phyloP scores from a whole-genome alignment of 1,140 invertebrate genomes.

The Pogonomyrmex barbatus region DNA sequence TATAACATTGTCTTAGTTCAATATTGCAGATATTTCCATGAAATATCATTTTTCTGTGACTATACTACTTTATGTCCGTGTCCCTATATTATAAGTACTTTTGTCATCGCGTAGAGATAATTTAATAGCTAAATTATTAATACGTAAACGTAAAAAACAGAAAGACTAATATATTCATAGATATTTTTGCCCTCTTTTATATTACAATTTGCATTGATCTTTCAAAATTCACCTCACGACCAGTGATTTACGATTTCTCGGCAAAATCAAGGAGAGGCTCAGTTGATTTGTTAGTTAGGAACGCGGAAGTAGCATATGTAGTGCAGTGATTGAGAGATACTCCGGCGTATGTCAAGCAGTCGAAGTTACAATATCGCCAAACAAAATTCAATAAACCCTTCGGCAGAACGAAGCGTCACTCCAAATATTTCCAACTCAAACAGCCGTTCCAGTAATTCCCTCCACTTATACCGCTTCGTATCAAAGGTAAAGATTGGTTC shows the following conservation, averaged over 20 bases:
- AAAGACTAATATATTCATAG: constrained; percentile 7
- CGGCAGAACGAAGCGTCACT: constrained; percentile 68
- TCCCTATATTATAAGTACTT: constrained; percentile 1
- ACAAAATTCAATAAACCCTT: constrained; percentile 70
- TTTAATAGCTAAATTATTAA: constrained; percentile 13
- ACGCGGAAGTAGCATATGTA: constrained; percentile 8
- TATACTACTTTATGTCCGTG: background rate
- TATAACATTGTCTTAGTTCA: constrained; percentile 30
- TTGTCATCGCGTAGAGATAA: background rate
- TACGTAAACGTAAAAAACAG: background rate
- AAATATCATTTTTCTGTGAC: background rate
- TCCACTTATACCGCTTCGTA: constrained; percentile 65
- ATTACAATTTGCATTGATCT: background rate
- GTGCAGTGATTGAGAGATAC: constrained; percentile 47
- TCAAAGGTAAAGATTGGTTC: constrained; percentile 69
- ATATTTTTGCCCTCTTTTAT: background rate
- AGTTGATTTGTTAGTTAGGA: background rate
- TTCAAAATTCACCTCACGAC: background rate
- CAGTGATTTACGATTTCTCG: background rate
- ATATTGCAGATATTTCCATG: constrained; percentile 25
- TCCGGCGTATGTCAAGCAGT: constrained; percentile 52
- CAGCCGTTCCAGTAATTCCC: constrained; percentile 64
- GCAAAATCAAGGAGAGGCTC: constrained; percentile 9
- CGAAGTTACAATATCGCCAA: constrained; percentile 63
- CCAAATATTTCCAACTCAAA: constrained; percentile 73